Evolutionary conservation across 2,797 vertebrate species (phyloP).

Genomic region (Pangasius djambal): DNA sequence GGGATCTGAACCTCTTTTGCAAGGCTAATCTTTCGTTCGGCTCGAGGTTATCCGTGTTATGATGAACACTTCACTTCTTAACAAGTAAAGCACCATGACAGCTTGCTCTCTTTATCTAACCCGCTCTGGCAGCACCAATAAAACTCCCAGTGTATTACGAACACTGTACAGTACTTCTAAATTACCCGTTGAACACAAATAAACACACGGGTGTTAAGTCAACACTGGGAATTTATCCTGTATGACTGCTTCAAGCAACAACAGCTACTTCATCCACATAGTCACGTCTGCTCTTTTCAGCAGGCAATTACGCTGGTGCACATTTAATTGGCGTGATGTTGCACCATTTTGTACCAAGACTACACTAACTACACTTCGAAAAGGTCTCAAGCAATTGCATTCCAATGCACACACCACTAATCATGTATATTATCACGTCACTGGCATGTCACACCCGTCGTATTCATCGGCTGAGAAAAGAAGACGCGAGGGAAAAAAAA

Average conservation of each 20-base stretch:
- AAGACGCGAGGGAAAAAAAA: background rate
- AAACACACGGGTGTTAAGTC: background rate
- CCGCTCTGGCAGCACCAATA: background rate
- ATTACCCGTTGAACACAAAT: background rate
- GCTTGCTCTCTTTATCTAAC: background rate
- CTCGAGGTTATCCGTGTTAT: background rate
- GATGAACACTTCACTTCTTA: background rate
- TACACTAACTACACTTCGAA: background rate
- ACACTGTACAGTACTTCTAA: background rate
- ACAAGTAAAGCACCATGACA: background rate
- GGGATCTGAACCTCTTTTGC: background rate
- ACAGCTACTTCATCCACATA: background rate
- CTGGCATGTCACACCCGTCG: background rate
- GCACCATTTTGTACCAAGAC: no score
- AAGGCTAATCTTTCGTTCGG: background rate
- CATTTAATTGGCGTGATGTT: background rate
- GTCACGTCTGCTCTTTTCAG: background rate
- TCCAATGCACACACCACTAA: background rate
- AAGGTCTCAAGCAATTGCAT: background rate
- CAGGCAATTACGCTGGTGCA: background rate
- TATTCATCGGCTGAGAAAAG: background rate
- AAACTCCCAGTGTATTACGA: background rate
- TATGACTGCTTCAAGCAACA: background rate
- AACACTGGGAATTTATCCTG: background rate
- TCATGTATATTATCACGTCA: no score